These are phyloP conservation scores for Sorex fumeus DNA, from an alignment of 2,113 vertebrate genomes.

Conservation along the genomic window DNA sequence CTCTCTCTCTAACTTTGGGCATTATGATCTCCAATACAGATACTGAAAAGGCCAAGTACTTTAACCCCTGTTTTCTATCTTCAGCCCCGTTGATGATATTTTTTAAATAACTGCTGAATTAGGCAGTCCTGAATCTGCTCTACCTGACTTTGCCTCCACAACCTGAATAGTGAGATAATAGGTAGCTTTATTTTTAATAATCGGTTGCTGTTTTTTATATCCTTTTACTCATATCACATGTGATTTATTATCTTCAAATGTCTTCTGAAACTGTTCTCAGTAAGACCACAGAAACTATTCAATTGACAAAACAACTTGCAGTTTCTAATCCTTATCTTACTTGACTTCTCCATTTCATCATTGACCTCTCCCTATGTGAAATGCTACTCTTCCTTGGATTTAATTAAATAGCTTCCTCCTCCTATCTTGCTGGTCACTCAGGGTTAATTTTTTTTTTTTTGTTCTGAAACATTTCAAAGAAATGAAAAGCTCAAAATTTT, in stretches of 20 bases:
- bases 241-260: neutral
- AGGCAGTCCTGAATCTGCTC: conserved; percentile 7
- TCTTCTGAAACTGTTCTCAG: conserved; percentile 27
- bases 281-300: conserved; percentile 35
- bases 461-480: conserved; percentile 46
- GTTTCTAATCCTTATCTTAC: conserved; percentile 44
- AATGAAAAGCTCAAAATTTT: neutral
- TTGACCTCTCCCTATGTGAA: neutral
- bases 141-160: neutral
- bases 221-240: conserved; percentile 8
- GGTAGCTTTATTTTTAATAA: conserved; percentile 27
- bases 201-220: neutral
- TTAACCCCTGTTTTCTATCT: too few species aligned
- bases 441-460: neutral
- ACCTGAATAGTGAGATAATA: conserved; percentile 3
- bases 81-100: too few species aligned
- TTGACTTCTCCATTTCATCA: conserved; percentile 14
- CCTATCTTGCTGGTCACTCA: neutral
- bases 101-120: neutral
- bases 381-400: conserved; percentile 1
- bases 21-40: too few species aligned
- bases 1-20: too few species aligned
- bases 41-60: too few species aligned
- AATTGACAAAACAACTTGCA: conserved; percentile 26
- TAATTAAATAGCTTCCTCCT: neutral